phyloP scores from a whole-genome alignment of 2,797 vertebrate species.

The Acropternis orthonyx region DNA sequence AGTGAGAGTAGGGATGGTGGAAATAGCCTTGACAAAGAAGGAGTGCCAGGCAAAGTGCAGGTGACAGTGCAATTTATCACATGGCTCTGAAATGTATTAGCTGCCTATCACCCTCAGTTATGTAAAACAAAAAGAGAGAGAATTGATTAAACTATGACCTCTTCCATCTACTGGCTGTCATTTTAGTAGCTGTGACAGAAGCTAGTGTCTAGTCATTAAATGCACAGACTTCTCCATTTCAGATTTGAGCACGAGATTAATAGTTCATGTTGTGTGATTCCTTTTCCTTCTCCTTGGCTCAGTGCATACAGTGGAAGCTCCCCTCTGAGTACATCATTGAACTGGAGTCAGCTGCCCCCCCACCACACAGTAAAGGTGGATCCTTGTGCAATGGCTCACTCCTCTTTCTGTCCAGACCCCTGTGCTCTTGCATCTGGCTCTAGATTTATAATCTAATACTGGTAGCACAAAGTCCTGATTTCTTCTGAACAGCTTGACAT shows the following conservation, averaged over 20 bases:
- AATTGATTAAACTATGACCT: conserved; percentile 65
- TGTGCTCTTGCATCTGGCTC: not conserved
- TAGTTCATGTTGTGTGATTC: not conserved
- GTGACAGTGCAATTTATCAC: conserved; percentile 64
- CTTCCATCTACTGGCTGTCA: conserved; percentile 56
- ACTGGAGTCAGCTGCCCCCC: not conserved
- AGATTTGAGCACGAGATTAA: conserved; percentile 24
- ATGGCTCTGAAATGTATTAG: conserved; percentile 58
- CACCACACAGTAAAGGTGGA: accelerated
- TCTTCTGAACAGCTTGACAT: not conserved
- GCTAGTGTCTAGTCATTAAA: conserved; percentile 36
- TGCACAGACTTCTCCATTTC: conserved; percentile 11
- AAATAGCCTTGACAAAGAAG: conserved; percentile 57
- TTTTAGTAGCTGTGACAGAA: conserved; percentile 44
- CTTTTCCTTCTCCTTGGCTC: not conserved
- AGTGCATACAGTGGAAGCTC: not conserved
- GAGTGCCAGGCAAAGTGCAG: conserved; percentile 40
- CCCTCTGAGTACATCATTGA: accelerated
- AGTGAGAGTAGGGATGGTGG: conserved; percentile 1
- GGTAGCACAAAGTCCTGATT: not conserved
- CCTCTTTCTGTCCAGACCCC: not conserved
- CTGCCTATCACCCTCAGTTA: conserved; percentile 64
- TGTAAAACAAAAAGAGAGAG: conserved; percentile 59
- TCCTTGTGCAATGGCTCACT: not conserved
- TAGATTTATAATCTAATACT: not conserved